phyloP scores from a whole-genome alignment of 1,140 invertebrate genomes.

The Temnothorax curvispinosus region DNA sequence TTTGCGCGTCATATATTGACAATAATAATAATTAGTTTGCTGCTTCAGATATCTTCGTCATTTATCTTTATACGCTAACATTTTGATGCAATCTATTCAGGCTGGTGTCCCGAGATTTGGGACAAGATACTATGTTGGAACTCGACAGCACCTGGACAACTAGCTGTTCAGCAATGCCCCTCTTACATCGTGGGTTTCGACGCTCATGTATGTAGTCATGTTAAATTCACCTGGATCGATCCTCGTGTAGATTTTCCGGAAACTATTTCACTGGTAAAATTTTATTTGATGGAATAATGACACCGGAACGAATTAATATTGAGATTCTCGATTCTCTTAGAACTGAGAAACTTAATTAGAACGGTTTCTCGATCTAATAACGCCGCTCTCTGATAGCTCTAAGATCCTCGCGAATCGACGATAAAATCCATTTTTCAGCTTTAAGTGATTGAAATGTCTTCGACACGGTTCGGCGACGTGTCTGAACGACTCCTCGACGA shows the following conservation, averaged over 20 bases:
- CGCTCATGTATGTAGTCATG: slow-evolving; percentile 75
- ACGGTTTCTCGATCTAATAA: slow-evolving; percentile 3
- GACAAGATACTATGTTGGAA: slow-evolving; percentile 87
- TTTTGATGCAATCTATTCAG: slow-evolving; percentile 68
- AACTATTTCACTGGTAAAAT: background rate
- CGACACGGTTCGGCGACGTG: too few species aligned
- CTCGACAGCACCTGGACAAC: slow-evolving; percentile 82
- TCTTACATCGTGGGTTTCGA: slow-evolving; percentile 85
- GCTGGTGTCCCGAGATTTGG: slow-evolving; percentile 86
- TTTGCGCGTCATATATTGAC: too few species aligned
- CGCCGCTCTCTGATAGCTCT: background rate
- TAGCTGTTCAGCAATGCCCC: slow-evolving; percentile 84
- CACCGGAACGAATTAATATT: background rate
- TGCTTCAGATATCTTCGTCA: background rate
- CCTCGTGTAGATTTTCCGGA: too few species aligned
- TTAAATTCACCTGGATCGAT: background rate
- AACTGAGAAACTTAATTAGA: slow-evolving; percentile 19
- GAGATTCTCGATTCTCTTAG: background rate
- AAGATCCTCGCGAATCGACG: background rate
- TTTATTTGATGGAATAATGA: background rate
- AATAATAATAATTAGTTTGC: slow-evolving; percentile 3
- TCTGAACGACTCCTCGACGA: background rate
- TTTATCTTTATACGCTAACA: background rate
- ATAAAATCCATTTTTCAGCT: slow-evolving; percentile 5
- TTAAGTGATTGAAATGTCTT: background rate